phyloP scores from a whole-genome alignment of 2,888 invertebrate genomes.

The Horisme vitalbata region DNA sequence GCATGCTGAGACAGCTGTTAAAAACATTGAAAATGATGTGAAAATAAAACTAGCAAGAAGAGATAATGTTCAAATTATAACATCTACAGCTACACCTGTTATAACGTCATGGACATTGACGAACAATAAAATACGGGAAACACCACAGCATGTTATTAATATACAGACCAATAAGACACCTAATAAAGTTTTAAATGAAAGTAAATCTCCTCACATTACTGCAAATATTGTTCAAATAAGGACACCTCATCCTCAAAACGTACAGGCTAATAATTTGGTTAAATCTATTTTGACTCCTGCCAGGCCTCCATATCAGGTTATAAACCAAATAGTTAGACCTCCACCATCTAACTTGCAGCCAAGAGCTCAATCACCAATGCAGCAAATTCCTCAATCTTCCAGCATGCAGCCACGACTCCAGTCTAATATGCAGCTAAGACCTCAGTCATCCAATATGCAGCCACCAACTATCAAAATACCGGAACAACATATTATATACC shows the following conservation, averaged over 20 bases:
- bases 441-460: slow-evolving; percentile 77
- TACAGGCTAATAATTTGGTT: slow-evolving; percentile 51
- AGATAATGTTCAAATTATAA: slow-evolving; percentile 59
- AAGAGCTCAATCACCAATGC: slow-evolving; percentile 52
- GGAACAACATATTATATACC: slow-evolving; percentile 76
- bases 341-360: slow-evolving; percentile 69
- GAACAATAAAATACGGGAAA: slow-evolving; percentile 74
- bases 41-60: slow-evolving; percentile 61
- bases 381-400: slow-evolving; percentile 51
- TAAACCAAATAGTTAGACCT: slow-evolving; percentile 68
- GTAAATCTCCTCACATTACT: slow-evolving; percentile 63
- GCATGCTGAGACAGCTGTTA: slow-evolving; percentile 53
- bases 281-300: slow-evolving; percentile 62
- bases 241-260: slow-evolving; percentile 52
- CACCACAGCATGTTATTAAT: slow-evolving; percentile 60
- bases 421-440: slow-evolving; percentile 37
- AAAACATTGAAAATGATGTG: slow-evolving; percentile 54
- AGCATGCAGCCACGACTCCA: slow-evolving; percentile 39
- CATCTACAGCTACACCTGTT: slow-evolving; percentile 75
- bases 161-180: slow-evolving; percentile 50
- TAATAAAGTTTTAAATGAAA: slow-evolving; percentile 58
- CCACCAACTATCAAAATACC: slow-evolving; percentile 87
- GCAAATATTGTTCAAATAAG: slow-evolving; percentile 75
- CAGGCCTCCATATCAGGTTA: slow-evolving; percentile 73
- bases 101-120: slow-evolving; percentile 82